Evolutionary conservation across 2,888 invertebrate genomes (phyloP).

Genomic region (Pandemis cinnamomeana): DNA sequence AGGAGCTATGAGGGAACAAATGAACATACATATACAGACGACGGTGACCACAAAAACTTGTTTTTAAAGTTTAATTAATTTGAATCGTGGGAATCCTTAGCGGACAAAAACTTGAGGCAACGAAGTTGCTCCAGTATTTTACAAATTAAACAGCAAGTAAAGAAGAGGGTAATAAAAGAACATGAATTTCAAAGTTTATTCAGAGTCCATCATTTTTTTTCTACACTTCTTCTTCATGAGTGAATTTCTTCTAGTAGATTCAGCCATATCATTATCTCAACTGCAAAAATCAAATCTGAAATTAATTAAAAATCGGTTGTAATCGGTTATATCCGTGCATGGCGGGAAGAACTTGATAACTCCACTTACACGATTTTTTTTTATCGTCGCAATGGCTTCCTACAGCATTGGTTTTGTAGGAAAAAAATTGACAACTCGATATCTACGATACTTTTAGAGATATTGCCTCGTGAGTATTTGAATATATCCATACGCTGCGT

Average conservation of each 20-base stretch:
- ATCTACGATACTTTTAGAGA: no score
- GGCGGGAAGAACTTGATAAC: no score
- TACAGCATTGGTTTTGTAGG: no score
- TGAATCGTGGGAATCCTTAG: slow-evolving; percentile 23
- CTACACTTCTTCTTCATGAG: not conserved
- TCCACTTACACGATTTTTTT: no score
- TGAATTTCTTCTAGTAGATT: not conserved
- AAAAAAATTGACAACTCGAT: no score
- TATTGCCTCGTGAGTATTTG: no score
- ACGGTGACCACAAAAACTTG: slow-evolving; percentile 24
- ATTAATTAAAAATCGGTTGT: not conserved
- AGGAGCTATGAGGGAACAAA: no score
- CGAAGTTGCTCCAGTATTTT: not conserved
- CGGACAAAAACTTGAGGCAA: not conserved
- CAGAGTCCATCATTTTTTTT: not conserved
- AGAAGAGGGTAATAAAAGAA: not conserved
- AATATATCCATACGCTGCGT: no score
- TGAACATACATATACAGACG: not conserved
- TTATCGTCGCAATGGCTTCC: no score
- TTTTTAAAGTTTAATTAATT: slow-evolving; percentile 13
- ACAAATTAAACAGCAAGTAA: not conserved
- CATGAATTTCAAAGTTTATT: not conserved
- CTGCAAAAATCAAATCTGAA: not conserved
- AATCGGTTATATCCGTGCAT: no score
- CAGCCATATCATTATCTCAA: not conserved